These are phyloP conservation scores for Choristoneura fumiferana DNA, from an alignment of 1,140 invertebrate genomes.

Conservation along the genomic window DNA sequence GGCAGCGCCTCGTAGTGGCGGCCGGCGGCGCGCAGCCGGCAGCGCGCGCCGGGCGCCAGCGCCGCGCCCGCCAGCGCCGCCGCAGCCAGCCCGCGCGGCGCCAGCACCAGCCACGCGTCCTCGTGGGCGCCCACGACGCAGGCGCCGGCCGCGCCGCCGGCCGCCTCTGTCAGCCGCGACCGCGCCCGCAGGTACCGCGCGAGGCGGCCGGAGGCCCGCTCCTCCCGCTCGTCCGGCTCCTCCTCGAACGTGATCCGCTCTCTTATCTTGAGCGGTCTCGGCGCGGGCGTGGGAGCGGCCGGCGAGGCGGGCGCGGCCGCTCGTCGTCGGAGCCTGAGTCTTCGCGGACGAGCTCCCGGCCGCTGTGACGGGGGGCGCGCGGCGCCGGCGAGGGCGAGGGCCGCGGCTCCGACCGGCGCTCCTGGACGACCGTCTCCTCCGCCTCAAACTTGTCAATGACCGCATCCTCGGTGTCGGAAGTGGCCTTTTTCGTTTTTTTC, in stretches of 20 bases:
- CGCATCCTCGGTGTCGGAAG: not conserved
- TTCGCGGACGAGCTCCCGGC: conserved; percentile 2
- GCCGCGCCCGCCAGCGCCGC: not conserved
- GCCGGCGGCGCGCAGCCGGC: not conserved
- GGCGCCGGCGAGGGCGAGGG: too few species aligned
- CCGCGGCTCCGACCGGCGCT: not conserved
- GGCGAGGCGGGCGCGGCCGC: not conserved
- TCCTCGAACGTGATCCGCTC: conserved; percentile 12
- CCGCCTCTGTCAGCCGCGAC: not conserved
- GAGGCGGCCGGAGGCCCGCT: not conserved
- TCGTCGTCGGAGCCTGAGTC: not conserved
- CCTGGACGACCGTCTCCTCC: conserved; percentile 6
- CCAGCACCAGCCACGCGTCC: not conserved
- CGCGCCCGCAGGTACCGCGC: not conserved
- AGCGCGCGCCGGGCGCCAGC: not conserved
- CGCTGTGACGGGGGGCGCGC: not conserved
- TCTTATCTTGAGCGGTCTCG: not conserved
- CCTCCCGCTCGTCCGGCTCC: not conserved
- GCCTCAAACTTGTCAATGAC: conserved; percentile 4
- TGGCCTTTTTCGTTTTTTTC: not conserved
- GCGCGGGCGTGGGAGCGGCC: not conserved
- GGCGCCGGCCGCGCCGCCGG: not conserved
- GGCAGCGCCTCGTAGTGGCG: conserved; percentile 6
- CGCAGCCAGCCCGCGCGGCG: not conserved
- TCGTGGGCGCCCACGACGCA: not conserved